phyloP scores from a whole-genome alignment of 2,888 invertebrate species.

The Belgica antarctica region DNA sequence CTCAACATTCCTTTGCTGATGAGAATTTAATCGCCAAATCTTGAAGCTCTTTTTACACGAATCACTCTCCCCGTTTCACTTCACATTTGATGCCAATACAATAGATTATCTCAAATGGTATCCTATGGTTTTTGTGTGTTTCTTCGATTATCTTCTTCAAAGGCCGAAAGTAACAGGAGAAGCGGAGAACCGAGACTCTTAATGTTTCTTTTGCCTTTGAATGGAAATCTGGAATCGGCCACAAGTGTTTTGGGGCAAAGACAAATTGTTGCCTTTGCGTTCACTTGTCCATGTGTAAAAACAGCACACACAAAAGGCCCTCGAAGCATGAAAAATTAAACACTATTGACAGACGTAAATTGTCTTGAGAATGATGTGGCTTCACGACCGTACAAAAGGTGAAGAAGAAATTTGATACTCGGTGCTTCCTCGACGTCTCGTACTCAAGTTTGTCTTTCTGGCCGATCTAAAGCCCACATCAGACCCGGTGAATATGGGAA shows the following conservation, averaged over 20 bases:
- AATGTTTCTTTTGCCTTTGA: not conserved
- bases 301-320: not conserved
- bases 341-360: constrained; percentile 33
- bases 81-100: constrained; percentile 30
- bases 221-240: not conserved
- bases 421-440: not conserved
- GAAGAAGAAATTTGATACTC: constrained; percentile 21
- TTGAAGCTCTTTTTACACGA: constrained; percentile 5
- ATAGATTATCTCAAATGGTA: constrained; percentile 26
- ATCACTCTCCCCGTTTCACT: constrained; percentile 19
- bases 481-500: not conserved
- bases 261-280: constrained; percentile 27
- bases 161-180: constrained; percentile 4
- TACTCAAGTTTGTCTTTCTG: not conserved
- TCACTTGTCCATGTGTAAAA: constrained; percentile 28
- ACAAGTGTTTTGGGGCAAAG: constrained; percentile 30
- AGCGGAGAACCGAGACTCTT: not conserved
- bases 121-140: constrained; percentile 33
- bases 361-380: constrained; percentile 31
- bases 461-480: not conserved
- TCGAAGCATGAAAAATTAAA: constrained; percentile 24
- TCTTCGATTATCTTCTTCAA: constrained; percentile 23
- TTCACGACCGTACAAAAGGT: constrained; percentile 23
- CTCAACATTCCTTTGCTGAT: not conserved
- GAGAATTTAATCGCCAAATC: not conserved